Percentiles rank a stretch among this genome's conserved stretches.
Conservation (phyloP, 2,113 vertebrate genomes). For the Desmodus rotundus region DNA sequence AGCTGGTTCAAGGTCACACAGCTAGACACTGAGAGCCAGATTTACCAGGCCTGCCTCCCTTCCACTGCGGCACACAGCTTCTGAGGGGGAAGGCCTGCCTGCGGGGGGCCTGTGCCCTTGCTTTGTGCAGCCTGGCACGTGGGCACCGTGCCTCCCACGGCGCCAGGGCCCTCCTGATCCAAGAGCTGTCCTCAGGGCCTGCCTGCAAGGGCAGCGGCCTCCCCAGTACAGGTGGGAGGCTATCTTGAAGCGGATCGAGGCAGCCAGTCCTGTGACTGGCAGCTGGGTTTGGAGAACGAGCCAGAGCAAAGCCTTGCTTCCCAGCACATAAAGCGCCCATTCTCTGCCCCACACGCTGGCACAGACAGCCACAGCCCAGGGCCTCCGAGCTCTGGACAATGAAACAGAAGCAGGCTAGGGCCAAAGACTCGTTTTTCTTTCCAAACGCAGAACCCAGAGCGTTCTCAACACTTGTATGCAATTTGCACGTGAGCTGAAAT, state of each 20-base stretch:
- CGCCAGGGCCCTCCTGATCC: not conserved
- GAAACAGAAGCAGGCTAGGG: not conserved
- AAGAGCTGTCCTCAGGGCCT: not conserved
- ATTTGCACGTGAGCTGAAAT: slow-evolving; percentile 19
- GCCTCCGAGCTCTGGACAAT: not conserved
- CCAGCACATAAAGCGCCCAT: slow-evolving; percentile 48
- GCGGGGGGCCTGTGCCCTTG: not conserved
- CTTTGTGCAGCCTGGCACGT: not conserved
- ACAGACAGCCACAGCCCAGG: not conserved
- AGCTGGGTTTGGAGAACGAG: slow-evolving; percentile 43
- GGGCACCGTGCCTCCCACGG: not conserved
- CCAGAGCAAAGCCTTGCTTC: slow-evolving; percentile 42
- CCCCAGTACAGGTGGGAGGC: not conserved
- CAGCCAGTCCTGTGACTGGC: slow-evolving; percentile 33
- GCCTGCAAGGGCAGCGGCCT: not conserved
- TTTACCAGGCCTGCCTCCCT: not conserved
- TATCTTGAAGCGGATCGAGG: not conserved
- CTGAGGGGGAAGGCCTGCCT: not conserved
- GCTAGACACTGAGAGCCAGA: not conserved
- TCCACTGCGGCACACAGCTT: not conserved
- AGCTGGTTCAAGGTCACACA: not conserved
- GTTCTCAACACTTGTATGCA: not conserved
- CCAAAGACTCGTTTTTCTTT: not conserved
- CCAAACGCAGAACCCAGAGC: slow-evolving; percentile 29
- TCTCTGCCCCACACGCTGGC: slow-evolving; percentile 27